These are phyloP conservation scores for Zygothrica quintamaculata DNA, from an alignment of 2,888 invertebrate genomes.

Conservation along the genomic window DNA sequence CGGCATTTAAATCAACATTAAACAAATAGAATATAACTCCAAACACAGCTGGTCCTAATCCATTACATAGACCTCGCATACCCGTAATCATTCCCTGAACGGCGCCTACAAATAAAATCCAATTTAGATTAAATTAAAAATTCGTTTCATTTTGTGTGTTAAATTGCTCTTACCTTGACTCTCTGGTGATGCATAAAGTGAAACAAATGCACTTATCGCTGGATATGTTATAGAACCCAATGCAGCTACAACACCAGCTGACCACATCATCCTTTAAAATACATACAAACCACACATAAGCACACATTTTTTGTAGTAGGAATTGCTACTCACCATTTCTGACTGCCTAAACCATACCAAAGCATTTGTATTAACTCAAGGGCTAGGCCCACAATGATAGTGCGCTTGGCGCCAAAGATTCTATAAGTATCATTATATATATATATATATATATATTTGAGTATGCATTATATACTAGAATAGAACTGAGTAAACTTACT, in stretches of 20 bases:
- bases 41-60: constrained; percentile 98
- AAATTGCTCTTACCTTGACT: constrained; percentile 95
- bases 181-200: constrained; percentile 98
- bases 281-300: background rate
- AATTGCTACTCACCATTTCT: constrained; percentile 90
- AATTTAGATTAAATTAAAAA: too few relatives aligned
- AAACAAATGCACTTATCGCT: constrained; percentile 99
- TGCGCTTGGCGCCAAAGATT: constrained; percentile 95
- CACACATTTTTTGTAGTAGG: background rate
- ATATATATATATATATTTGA: too few relatives aligned
- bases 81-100: constrained; percentile 99
- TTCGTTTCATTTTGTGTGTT: too few relatives aligned
- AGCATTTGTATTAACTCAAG: constrained; percentile 98
- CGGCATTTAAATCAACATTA: constrained; percentile 97
- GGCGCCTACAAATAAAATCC: constrained; percentile 88
- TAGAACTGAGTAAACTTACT: too few relatives aligned
- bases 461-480: too few relatives aligned
- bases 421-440: too few relatives aligned
- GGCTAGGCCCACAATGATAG: constrained; percentile 97
- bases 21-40: constrained; percentile 99
- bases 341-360: constrained; percentile 98
- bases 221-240: constrained; percentile 99
- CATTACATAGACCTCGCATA: constrained; percentile 98
- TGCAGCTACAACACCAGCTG: constrained; percentile 97
- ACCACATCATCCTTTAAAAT: constrained; percentile 97